A percentile compares a stretch with the other conserved stretches of the same genome.
Conservation (phyloP, 2,113 vertebrate species). For the Eretmodus cyanostictus region DNA sequence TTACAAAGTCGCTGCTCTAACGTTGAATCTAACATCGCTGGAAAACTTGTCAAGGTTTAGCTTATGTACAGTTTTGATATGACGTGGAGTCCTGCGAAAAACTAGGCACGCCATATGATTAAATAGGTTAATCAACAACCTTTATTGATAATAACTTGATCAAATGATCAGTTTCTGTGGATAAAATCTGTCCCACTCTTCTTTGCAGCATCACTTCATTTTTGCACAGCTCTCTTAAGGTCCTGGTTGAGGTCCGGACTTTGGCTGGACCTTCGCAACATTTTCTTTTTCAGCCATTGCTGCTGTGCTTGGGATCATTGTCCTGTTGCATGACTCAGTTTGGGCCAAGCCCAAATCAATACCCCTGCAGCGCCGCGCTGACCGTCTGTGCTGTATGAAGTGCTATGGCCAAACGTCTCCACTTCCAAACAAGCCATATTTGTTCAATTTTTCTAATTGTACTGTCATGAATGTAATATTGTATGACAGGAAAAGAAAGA, state of each 20-base stretch:
- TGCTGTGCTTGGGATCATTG: background rate
- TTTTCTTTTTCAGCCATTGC: background rate
- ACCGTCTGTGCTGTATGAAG: background rate
- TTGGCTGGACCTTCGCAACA: background rate
- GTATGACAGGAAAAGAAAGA: background rate
- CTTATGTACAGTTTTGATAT: background rate
- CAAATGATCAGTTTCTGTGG: background rate
- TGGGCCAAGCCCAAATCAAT: background rate
- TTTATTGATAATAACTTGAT: background rate
- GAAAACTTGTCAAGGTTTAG: background rate
- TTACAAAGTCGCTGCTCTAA: background rate
- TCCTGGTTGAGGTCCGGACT: background rate
- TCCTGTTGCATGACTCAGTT: background rate
- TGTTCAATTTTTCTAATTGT: background rate
- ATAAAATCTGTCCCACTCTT: background rate
- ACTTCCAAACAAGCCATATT: background rate
- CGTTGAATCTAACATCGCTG: accelerated
- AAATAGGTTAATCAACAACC: background rate
- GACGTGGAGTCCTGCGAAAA: background rate
- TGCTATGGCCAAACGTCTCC: background rate
- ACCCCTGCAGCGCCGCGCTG: background rate
- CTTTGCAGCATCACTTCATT: background rate
- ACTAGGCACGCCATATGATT: background rate
- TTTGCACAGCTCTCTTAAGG: background rate
- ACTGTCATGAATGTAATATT: background rate